Conservation (phyloP, 2,888 invertebrate genomes). For the Meiosimyza decipiens region DNA sequence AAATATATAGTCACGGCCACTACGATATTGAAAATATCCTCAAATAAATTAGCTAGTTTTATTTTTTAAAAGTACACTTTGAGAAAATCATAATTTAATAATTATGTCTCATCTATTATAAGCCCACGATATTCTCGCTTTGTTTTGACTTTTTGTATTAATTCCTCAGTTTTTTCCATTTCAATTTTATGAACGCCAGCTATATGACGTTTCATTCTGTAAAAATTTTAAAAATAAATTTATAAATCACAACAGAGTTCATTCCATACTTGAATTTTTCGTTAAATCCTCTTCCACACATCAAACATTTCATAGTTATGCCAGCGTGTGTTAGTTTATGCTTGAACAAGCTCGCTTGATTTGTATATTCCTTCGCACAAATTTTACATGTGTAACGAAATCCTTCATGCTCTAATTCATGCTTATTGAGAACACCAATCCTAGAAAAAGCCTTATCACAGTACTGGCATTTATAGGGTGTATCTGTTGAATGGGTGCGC, state of each 20-base stretch:
- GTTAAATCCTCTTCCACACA: slow-evolving; percentile 39
- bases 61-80: too few relatives aligned
- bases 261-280: slow-evolving; percentile 35
- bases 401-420: slow-evolving; percentile 43
- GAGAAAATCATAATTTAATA: too few relatives aligned
- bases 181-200: slow-evolving; percentile 40
- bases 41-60: too few relatives aligned
- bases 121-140: slow-evolving; percentile 24
- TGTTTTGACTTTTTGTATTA: slow-evolving; percentile 36
- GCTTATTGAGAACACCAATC: too few relatives aligned
- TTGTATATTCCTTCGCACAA: slow-evolving; percentile 43
- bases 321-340: slow-evolving; percentile 40
- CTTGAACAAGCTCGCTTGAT: slow-evolving; percentile 33
- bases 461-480: too few relatives aligned
- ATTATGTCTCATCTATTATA: slow-evolving; percentile 6
- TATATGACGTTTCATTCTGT: slow-evolving; percentile 38
- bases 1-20: too few relatives aligned
- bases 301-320: slow-evolving; percentile 37
- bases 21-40: too few relatives aligned
- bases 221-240: not conserved
- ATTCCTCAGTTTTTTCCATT: slow-evolving; percentile 31
- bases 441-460: too few relatives aligned
- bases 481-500: not conserved
- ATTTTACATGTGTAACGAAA: slow-evolving; percentile 46
- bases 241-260: not conserved